phyloP scores from a whole-genome alignment of 2,797 vertebrate species.

The Tympanoctomys barrerae region DNA sequence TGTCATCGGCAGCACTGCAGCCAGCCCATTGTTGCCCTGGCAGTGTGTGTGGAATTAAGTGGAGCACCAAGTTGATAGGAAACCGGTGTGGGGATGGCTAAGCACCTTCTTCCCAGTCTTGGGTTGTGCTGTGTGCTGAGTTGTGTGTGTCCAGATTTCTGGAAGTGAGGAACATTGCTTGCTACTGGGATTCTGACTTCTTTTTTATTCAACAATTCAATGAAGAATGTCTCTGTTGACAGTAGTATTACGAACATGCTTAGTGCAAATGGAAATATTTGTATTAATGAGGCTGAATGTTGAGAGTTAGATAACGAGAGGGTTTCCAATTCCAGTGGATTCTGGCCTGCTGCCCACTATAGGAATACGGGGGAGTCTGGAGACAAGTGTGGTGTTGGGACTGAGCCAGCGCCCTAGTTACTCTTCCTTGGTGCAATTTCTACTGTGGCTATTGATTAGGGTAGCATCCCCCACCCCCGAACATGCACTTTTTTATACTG shows the following conservation, averaged over 20 bases:
- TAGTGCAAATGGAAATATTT: slow-evolving; percentile 60
- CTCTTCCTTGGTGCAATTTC: background rate
- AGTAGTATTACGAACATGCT: slow-evolving; percentile 41
- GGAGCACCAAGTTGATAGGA: slow-evolving; percentile 61
- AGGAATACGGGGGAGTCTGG: background rate
- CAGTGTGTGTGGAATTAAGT: slow-evolving; percentile 58
- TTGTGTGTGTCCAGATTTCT: slow-evolving; percentile 29
- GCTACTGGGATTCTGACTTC: slow-evolving; percentile 66
- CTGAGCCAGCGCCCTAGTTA: background rate
- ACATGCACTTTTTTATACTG: background rate
- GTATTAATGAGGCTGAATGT: slow-evolving; percentile 58
- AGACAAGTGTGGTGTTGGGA: background rate
- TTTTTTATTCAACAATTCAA: slow-evolving; percentile 29
- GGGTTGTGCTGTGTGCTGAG: background rate
- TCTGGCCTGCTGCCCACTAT: background rate
- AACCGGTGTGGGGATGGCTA: background rate
- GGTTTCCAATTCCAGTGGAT: background rate
- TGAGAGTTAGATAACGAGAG: slow-evolving; percentile 21
- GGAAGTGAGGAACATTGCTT: slow-evolving; percentile 73
- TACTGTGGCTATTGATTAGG: background rate
- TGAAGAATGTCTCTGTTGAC: slow-evolving; percentile 52
- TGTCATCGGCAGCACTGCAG: slow-evolving; percentile 63
- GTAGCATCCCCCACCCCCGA: background rate
- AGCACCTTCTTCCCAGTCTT: slow-evolving; percentile 33
- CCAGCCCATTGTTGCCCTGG: slow-evolving; percentile 48